Base-by-base conservation (phyloP, 53 echinoderm and acorn worm species). In the Holothuria scabra region DNA sequence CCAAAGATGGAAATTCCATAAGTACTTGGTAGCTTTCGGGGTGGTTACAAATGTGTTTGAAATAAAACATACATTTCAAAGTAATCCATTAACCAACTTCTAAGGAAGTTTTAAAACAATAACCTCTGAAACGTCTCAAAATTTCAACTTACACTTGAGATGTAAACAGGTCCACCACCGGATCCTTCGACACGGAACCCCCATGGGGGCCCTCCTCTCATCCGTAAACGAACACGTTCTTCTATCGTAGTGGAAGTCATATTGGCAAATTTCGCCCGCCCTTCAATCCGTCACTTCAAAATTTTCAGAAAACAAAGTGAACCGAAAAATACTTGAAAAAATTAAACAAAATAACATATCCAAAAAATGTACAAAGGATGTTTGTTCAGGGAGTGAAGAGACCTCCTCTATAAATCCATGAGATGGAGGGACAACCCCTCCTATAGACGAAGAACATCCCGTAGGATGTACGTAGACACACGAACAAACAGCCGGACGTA, bases 121-220 rank as follows among this genome's bases (percentile, higher is more conserved):
- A 52, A 52, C 1, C 3, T 52, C 18, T 16, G 52, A 52, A 52
- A 52, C 41, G 10, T 41, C 6, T 52, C 18, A 52, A 52, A 52
- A 18, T 52, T 16, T 48, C 1, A 52, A 52, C 78, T 81, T 44
- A 81, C 82, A 37, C 65, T 81, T 19, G 82, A 81, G 28, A 81
- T 81, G 34, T 61, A 63, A 37, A 81, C 48, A 65, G 82, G 82
- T 21, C 65, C 62, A 25, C 46, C 5, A 24, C 24, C n/a, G 10
- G 34, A n/a, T 37, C 82, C 82, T 29, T 81, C 63, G 7, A 81
- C 63, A 16, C 82, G 63, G 35, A 81, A 63, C 18, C 82, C 82
- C 82, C 82, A 81, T 20, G 82, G 82, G 10, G 82, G 82, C 26
- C 82, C 82, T 22, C 82, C 82, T 63, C 82, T 81, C 82, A 81